Conservation (phyloP, 2,888 invertebrate genomes). For the Gnatocerus cornutus region DNA sequence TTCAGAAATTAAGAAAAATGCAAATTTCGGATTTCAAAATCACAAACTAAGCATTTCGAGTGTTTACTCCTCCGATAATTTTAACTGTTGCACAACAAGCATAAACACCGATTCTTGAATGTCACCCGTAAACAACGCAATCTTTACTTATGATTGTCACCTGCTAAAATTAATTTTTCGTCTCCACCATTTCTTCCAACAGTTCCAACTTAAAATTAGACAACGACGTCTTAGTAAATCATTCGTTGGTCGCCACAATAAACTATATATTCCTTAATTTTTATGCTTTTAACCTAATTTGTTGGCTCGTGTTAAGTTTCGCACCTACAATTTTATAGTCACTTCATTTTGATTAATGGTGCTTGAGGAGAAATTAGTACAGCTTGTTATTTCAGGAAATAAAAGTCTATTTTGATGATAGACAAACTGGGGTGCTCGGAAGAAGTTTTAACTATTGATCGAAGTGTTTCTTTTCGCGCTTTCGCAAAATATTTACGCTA, state of each 20-base stretch:
- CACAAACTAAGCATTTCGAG: no score
- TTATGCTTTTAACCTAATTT: constrained; percentile 36
- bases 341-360: constrained; percentile 20
- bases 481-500: constrained; percentile 23
- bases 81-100: no score
- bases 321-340: constrained; percentile 8
- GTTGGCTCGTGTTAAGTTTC: constrained; percentile 17
- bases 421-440: constrained; percentile 21
- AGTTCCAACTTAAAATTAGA: constrained; percentile 17
- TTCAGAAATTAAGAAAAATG: no score
- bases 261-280: constrained; percentile 33
- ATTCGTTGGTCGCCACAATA: constrained; percentile 20
- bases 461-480: not conserved
- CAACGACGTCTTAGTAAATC: constrained; percentile 19
- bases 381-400: constrained; percentile 12
- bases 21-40: no score
- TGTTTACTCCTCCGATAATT: no score
- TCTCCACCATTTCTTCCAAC: no score
- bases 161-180: no score
- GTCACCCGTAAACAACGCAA: no score
- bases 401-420: constrained; percentile 8
- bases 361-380: not conserved
- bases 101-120: no score
- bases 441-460: no score
- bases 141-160: no score